Conservation (phyloP, 37 sponge, comb jelly and placozoan genomes). For the Bolinopsis microptera region DNA sequence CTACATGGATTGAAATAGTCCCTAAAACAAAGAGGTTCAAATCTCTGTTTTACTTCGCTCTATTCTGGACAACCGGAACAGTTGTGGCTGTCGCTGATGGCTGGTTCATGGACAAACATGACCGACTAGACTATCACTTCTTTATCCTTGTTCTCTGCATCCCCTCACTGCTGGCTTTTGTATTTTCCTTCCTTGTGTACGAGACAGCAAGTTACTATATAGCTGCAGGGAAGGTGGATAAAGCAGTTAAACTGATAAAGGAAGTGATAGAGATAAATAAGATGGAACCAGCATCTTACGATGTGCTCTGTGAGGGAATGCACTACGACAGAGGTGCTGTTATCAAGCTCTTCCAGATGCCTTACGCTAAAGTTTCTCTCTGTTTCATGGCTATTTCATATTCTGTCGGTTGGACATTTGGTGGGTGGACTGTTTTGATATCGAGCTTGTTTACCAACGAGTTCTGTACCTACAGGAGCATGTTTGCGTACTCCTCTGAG, state of each 20-base stretch:
- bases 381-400: constrained; percentile 13
- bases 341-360: constrained; percentile 9
- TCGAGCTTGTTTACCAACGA: neutral
- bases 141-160: constrained; percentile 25
- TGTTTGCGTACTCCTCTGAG: neutral
- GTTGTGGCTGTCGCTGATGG: neutral
- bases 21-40: neutral
- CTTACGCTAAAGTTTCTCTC: constrained; percentile 2
- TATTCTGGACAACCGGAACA: neutral
- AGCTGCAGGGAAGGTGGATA: neutral
- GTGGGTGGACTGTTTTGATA: neutral
- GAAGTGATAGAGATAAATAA: constrained; percentile 37
- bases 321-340: constrained; percentile 9
- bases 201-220: constrained; percentile 34
- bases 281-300: neutral
- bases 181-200: neutral
- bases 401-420: neutral
- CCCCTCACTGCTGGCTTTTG: neutral
- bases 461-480: neutral
- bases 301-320: neutral
- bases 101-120: neutral
- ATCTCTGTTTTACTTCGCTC: neutral
- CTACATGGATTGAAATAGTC: neutral
- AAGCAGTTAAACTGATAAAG: constrained; percentile 19
- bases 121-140: neutral